Conservation (phyloP, 92 coral and sea anemone species). For the Zoanthus solanderi region DNA sequence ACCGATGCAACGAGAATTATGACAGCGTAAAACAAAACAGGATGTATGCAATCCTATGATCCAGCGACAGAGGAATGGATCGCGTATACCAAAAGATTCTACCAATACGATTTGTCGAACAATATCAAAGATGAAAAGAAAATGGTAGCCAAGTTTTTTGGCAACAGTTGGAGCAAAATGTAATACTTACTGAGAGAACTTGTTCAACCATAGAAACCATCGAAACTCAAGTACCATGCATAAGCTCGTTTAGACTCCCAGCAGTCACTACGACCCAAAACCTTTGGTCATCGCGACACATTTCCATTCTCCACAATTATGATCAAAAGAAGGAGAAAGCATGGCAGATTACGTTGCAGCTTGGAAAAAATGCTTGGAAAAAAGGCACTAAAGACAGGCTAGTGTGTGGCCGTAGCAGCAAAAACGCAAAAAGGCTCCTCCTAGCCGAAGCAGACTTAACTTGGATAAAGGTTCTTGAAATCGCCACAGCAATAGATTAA, state of each 20-base stretch:
- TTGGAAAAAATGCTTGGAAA: neutral
- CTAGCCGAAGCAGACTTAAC: too few species aligned
- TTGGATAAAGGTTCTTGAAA: too few species aligned
- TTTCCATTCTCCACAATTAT: neutral
- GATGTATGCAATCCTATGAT: constrained; percentile 49
- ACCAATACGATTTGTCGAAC: constrained; percentile 31
- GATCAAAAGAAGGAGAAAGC: neutral
- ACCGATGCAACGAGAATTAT: constrained; percentile 1
- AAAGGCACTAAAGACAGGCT: neutral
- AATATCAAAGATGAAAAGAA: constrained; percentile 36
- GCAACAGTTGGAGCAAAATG: constrained; percentile 40
- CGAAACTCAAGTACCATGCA: neutral
- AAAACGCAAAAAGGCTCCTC: neutral
- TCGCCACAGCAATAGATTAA: too few species aligned
- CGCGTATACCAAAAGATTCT: constrained; percentile 39
- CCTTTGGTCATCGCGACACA: neutral
- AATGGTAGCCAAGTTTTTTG: constrained; percentile 26
- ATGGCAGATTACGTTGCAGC: neutral
- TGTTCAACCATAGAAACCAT: neutral
- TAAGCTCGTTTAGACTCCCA: neutral
- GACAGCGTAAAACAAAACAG: constrained; percentile 10
- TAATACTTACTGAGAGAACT: constrained; percentile 32
- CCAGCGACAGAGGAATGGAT: constrained; percentile 25
- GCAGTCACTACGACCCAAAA: neutral
- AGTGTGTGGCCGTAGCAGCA: neutral